phyloP scores from a whole-genome alignment of 2,113 vertebrate genomes.

The Sinocyclocheilus anshuiensis region DNA sequence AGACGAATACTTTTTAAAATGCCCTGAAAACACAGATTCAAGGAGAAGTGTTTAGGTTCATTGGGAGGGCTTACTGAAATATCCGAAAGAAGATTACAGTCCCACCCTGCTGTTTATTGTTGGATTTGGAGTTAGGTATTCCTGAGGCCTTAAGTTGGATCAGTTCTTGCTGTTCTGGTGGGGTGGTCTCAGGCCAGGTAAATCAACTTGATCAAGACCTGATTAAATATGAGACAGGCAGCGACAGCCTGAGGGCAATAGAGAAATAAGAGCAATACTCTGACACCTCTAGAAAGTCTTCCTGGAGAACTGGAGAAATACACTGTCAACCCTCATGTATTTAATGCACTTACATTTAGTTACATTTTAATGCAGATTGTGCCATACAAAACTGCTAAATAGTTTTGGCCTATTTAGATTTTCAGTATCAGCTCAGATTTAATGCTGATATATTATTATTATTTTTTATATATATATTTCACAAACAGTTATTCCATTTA shows the following conservation, averaged over 20 bases:
- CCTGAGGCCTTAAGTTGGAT: constrained; percentile 3
- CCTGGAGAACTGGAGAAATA: too few relatives aligned
- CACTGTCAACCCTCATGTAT: too few relatives aligned
- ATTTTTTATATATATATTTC: not conserved
- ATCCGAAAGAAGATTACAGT: constrained; percentile 25
- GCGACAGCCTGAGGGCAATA: not conserved
- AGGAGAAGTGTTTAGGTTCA: constrained; percentile 18
- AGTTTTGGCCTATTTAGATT: not conserved
- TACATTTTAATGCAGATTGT: too few relatives aligned
- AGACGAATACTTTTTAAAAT: constrained; percentile 21
- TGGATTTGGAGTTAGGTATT: constrained; percentile 14
- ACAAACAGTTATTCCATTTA: not conserved
- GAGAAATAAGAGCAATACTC: not conserved
- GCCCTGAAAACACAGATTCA: constrained; percentile 31
- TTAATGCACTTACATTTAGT: too few relatives aligned
- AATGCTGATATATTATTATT: not conserved
- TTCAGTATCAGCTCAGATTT: not conserved
- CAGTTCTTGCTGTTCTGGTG: not conserved
- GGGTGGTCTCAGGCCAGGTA: not conserved
- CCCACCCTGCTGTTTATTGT: constrained; percentile 17
- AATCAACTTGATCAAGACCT: not conserved
- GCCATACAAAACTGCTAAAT: not conserved
- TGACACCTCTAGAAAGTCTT: not conserved
- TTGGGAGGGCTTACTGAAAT: constrained; percentile 7
- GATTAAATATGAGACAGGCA: not conserved